These are phyloP conservation scores for Rachycentron canadum DNA, from an alignment of 2,797 vertebrate species.

Conservation along the genomic window DNA sequence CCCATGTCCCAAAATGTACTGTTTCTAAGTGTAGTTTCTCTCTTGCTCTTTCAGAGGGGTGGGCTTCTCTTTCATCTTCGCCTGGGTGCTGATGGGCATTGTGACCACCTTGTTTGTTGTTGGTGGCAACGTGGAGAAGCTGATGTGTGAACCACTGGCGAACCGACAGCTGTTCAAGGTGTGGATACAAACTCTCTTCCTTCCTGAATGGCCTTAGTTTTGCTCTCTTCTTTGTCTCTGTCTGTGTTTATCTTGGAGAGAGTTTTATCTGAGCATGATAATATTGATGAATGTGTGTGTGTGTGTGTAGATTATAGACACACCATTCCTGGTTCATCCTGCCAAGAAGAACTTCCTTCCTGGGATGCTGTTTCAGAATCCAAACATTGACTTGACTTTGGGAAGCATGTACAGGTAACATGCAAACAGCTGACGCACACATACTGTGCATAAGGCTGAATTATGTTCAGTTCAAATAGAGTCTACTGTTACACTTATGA, in stretches of 20 bases:
- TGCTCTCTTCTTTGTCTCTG: not conserved
- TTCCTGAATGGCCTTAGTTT: not conserved
- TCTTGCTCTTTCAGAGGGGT: conserved; percentile 87
- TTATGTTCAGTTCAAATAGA: not conserved
- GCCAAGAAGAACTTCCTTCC: conserved; percentile 93
- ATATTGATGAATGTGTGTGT: conserved; percentile 37
- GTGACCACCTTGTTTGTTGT: conserved; percentile 89
- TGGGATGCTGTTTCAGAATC: conserved; percentile 90
- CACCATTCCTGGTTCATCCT: conserved; percentile 91
- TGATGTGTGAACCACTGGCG: conserved; percentile 94
- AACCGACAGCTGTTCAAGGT: conserved; percentile 93
- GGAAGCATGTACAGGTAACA: conserved; percentile 95
- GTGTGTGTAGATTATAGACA: conserved; percentile 91
- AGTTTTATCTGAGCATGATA: conserved; percentile 12
- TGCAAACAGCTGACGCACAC: not conserved
- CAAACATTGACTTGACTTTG: conserved; percentile 91
- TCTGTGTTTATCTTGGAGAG: conserved; percentile 9
- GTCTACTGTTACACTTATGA: not conserved
- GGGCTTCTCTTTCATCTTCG: conserved; percentile 94
- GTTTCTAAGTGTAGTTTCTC: too few species aligned
- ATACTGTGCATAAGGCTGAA: not conserved
- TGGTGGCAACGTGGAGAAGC: conserved; percentile 94
- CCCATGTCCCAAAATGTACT: too few species aligned
- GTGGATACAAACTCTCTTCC: conserved; percentile 22
- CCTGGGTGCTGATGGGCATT: conserved; percentile 92